Base-by-base conservation (phyloP, 2,113 vertebrate species). In the Cyrtonyx montezumae region DNA sequence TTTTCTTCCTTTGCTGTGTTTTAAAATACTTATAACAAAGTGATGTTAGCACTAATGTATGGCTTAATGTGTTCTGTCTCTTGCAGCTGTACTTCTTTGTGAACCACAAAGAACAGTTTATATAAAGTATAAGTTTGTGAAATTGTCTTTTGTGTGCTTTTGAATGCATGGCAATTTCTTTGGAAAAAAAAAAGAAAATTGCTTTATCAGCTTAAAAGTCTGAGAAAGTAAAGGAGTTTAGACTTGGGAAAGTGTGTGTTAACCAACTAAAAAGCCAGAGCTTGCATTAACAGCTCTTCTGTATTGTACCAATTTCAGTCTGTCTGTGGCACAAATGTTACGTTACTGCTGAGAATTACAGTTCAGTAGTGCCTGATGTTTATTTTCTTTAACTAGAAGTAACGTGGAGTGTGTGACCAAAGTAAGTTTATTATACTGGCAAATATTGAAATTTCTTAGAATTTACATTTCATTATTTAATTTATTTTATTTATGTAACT, bases 401-500 rank as follows among this genome's bases (percentile, higher is more conserved):
- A 93, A 89, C 49, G 63, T 25, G 53, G 67, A 48, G 51, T 83
- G 9, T 88, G 56, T 74, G 69, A 83, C 56, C 30, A 45, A 75
- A 94, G 76, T 78, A 51, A 48, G 51, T 40, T 93, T 90, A 58
- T 95, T 78, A 61, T 87, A 58, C 59, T 87, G 55, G 43, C 40
- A 34, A 65, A 69, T 84, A 34, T 49, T 92, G 59, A 87, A 95
- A 76, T 90, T 79, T 90, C 71, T 87, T 85, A 83, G 87, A 74
- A 93, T 95, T 91, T 94, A 80, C 67, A 78, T 96, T 94, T 96
- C 36, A 77, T 92, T 91, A 90, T 96, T 96, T 73, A 87, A 42
- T 94, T 93, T 93, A 83, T 96, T 96, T 92, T 91, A 87, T 95
- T 96, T 94, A 84, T 88, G 85, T 36, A 95, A 80, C 45, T 94